Percentiles rank a stretch among this genome's conserved stretches.
Evolutionary conservation across 1,140 invertebrate genomes (phyloP).

Genomic region (Sinella curviseta): DNA sequence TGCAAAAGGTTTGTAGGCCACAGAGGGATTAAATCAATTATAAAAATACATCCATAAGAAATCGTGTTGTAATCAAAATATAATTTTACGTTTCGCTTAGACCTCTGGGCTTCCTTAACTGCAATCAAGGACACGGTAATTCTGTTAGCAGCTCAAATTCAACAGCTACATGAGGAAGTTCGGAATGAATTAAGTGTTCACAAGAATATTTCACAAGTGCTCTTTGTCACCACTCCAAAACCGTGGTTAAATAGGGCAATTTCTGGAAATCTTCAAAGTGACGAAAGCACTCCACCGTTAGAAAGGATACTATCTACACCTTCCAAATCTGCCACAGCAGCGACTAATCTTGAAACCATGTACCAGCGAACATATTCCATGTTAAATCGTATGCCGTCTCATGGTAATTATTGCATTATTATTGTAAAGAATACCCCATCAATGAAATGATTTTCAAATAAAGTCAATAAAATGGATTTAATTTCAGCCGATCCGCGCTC

Average conservation of each 20-base stretch:
- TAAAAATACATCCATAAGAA: no score
- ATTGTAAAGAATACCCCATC: not conserved
- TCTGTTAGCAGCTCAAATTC: not conserved
- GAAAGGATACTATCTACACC: not conserved
- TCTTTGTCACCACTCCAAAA: not conserved
- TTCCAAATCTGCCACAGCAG: not conserved
- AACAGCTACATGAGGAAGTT: not conserved
- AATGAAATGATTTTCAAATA: not conserved
- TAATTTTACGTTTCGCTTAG: no score
- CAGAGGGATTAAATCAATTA: not conserved
- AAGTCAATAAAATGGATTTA: not conserved
- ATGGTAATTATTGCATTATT: not conserved
- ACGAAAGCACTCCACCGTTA: not conserved
- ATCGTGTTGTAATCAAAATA: no score
- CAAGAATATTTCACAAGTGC: not conserved
- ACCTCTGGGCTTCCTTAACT: not conserved
- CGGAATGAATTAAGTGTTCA: not conserved
- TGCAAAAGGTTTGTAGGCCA: not conserved
- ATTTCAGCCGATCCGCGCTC: no score
- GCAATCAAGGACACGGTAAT: slow-evolving; percentile 6
- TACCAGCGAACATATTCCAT: not conserved
- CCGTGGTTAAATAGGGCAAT: not conserved
- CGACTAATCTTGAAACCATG: not conserved
- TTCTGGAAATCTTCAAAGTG: no score
- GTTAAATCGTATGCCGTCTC: not conserved